Percentiles rank a stretch among this genome's conserved stretches.
Evolutionary conservation across 1,140 invertebrate genomes (phyloP).

Genomic region (Cyrtorhinus lividipennis): DNA sequence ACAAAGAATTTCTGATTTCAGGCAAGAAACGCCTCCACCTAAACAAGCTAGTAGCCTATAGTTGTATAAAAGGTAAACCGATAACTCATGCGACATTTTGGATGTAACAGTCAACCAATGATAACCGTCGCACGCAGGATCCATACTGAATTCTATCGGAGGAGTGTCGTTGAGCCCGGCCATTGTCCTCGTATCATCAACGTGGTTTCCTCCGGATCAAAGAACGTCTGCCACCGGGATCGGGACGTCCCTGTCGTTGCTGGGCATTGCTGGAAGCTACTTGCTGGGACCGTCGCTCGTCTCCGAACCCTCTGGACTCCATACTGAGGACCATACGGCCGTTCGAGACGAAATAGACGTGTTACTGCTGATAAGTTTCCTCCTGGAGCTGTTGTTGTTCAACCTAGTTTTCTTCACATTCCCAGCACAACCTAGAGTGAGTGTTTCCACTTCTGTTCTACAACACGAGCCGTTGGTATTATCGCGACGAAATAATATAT

Average conservation of each 20-base stretch:
- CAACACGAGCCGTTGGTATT: too few species aligned
- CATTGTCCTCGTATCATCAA: slow-evolving; percentile 29
- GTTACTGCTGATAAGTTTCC: slow-evolving; percentile 7
- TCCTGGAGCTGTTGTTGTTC: slow-evolving; percentile 4
- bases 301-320: slow-evolving; percentile 16
- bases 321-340: slow-evolving; percentile 11
- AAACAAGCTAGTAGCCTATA: too few species aligned
- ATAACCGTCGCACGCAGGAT: too few species aligned
- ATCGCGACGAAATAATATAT: too few species aligned
- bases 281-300: slow-evolving; percentile 28
- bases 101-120: too few species aligned
- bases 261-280: slow-evolving; percentile 33
- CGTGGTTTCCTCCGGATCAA: slow-evolving; percentile 31
- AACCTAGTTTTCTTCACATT: neutral
- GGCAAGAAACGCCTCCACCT: too few species aligned
- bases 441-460: slow-evolving; percentile 16
- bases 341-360: slow-evolving; percentile 19
- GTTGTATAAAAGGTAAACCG: too few species aligned
- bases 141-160: slow-evolving; percentile 30
- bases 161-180: slow-evolving; percentile 31
- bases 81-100: too few species aligned
- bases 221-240: slow-evolving; percentile 32
- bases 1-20: too few species aligned
- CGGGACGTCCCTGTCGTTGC: slow-evolving; percentile 30
- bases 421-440: slow-evolving; percentile 23